Conservation (phyloP, 2,113 vertebrate species). For the Atherinomorus stipes region DNA sequence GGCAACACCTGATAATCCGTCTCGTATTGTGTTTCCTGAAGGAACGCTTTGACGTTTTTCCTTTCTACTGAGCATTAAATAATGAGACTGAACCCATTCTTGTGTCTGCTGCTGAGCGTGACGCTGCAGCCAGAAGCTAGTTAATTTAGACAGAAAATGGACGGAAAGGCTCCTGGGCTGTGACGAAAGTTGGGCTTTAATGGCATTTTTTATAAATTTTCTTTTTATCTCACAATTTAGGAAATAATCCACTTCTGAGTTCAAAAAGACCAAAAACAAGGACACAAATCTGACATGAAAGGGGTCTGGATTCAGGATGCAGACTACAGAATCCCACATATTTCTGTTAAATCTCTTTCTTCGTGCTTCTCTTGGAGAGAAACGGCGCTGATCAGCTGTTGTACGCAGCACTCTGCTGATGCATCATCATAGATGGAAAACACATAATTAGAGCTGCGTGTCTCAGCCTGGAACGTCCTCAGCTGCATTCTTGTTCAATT, state of each 20-base stretch:
- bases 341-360: not conserved
- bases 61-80: not conserved
- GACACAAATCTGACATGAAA: not conserved
- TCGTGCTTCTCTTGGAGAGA: not conserved
- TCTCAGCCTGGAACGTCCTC: constrained; percentile 5
- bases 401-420: not conserved
- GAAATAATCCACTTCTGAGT: not conserved
- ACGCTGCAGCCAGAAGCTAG: not conserved
- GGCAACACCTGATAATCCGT: not conserved
- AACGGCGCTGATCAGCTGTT: not conserved
- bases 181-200: not conserved
- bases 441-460: constrained; percentile 9
- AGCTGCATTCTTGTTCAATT: not conserved
- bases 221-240: not conserved
- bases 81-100: not conserved
- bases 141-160: not conserved
- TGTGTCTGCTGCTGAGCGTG: not conserved
- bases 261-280: not conserved
- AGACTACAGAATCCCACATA: not conserved
- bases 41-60: not conserved
- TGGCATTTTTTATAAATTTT: not conserved
- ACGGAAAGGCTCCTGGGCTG: not conserved
- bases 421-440: constrained; percentile 7
- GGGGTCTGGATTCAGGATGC: not conserved
- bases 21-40: not conserved